These are phyloP conservation scores for Dendroctonus valens DNA, from an alignment of 1,140 invertebrate genomes.

Conservation along the genomic window DNA sequence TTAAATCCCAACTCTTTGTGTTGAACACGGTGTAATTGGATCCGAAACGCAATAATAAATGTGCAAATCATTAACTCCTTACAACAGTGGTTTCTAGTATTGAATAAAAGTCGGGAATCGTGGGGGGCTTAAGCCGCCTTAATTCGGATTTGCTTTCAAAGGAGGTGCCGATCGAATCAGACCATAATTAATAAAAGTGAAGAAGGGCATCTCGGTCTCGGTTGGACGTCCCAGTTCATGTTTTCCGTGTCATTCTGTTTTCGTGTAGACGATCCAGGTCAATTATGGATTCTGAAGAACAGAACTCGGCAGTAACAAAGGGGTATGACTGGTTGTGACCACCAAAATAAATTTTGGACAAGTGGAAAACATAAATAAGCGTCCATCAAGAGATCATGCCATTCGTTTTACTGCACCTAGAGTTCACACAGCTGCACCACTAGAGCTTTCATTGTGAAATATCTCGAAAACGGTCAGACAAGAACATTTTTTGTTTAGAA, in stretches of 20 bases:
- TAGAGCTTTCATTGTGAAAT: too few species aligned
- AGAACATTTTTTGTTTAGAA: too few species aligned
- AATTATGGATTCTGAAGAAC: too few species aligned
- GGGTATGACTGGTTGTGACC: too few species aligned
- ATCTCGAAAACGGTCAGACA: too few species aligned
- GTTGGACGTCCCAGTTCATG: slow-evolving; percentile 5
- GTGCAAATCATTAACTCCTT: slow-evolving; percentile 29
- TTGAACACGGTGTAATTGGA: slow-evolving; percentile 20
- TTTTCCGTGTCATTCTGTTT: slow-evolving; percentile 9
- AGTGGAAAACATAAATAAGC: too few species aligned
- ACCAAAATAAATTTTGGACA: too few species aligned
- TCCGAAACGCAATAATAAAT: slow-evolving; percentile 21
- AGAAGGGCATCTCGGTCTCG: slow-evolving; percentile 8
- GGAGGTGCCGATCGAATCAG: slow-evolving; percentile 16
- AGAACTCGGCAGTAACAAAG: too few species aligned
- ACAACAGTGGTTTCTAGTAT: slow-evolving; percentile 30
- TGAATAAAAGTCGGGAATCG: slow-evolving; percentile 24
- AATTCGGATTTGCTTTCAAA: slow-evolving; percentile 22
- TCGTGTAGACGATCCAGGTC: neutral
- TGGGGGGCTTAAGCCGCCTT: slow-evolving; percentile 14
- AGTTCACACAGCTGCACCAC: too few species aligned
- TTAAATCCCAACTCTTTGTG: slow-evolving; percentile 21
- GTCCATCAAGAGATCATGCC: too few species aligned
- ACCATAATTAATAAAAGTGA: slow-evolving; percentile 24
- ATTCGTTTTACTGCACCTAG: too few species aligned